A percentile compares a stretch with the other conserved stretches of the same genome.
phyloP scores from a whole-genome alignment of 1,140 invertebrate species.

The Trachymyrmex cornetzi region DNA sequence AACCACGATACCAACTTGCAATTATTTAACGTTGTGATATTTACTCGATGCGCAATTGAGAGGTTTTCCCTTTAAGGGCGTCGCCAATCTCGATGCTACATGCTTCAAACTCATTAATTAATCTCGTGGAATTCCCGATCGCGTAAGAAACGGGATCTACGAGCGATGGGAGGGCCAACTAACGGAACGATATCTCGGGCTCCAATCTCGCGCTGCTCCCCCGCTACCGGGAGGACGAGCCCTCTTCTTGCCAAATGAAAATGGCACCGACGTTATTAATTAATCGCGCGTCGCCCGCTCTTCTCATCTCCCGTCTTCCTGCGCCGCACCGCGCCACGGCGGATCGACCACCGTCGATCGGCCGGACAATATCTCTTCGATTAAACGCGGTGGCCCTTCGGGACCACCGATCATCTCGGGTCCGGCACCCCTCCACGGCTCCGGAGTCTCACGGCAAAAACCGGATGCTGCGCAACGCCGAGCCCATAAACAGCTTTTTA shows the following conservation, averaged over 20 bases:
- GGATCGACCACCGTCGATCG: constrained; percentile 51
- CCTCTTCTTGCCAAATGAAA: constrained; percentile 64
- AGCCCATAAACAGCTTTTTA: constrained; percentile 84
- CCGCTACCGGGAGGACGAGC: constrained; percentile 29
- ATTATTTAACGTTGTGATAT: constrained; percentile 14
- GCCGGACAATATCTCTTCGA: constrained; percentile 73
- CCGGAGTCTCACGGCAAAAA: constrained; percentile 73
- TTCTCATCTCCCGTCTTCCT: background rate
- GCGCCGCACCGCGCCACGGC: background rate
- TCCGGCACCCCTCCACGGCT: constrained; percentile 22
- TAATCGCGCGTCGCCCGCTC: constrained; percentile 73
- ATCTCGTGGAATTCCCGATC: constrained; percentile 49
- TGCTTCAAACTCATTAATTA: constrained; percentile 68
- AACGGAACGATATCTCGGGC: constrained; percentile 29
- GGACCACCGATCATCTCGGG: constrained; percentile 77
- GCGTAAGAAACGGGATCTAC: constrained; percentile 44
- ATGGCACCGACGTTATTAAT: constrained; percentile 78
- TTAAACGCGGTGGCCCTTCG: constrained; percentile 70
- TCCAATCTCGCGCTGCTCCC: constrained; percentile 3
- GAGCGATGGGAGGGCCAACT: constrained; percentile 13
- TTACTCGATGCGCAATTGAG: constrained; percentile 19
- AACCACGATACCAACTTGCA: background rate
- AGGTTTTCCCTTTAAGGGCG: constrained; percentile 31
- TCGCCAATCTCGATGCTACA: constrained; percentile 4
- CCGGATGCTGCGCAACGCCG: constrained; percentile 78